These are phyloP conservation scores for Pocota personata DNA, from an alignment of 2,888 invertebrate genomes.

Conservation along the genomic window DNA sequence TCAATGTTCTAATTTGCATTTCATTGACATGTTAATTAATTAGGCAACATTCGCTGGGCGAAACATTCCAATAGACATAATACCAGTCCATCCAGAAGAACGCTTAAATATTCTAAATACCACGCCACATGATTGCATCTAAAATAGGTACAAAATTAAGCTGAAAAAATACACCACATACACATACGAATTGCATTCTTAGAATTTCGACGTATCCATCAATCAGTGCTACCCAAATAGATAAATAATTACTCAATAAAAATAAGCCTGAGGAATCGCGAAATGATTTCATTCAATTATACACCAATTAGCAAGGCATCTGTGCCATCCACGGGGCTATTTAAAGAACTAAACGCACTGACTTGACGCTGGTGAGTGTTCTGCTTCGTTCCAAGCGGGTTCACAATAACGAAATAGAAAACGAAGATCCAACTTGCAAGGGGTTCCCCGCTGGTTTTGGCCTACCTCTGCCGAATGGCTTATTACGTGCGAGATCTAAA, in stretches of 20 bases:
- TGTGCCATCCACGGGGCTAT: conserved; percentile 62
- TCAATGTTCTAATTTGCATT: conserved; percentile 38
- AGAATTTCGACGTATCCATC: conserved; percentile 63
- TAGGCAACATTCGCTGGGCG: conserved; percentile 15
- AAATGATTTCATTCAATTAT: conserved; percentile 73
- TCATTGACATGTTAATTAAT: conserved; percentile 53
- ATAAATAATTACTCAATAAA: conserved; percentile 73
- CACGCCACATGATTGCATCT: conserved; percentile 31
- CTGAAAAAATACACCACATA: conserved; percentile 23
- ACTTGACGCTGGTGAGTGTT: conserved; percentile 39
- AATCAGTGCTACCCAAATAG: conserved; percentile 70
- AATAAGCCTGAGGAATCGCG: conserved; percentile 56
- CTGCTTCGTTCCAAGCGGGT: conserved; percentile 40
- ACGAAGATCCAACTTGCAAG: conserved; percentile 6
- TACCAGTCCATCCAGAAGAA: background rate
- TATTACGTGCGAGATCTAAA: conserved; percentile 63
- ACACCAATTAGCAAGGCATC: conserved; percentile 73
- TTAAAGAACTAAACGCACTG: conserved; percentile 36
- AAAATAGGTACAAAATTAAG: conserved; percentile 28
- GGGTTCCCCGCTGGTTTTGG: conserved; percentile 59
- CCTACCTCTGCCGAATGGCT: conserved; percentile 52
- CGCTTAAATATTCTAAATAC: conserved; percentile 50
- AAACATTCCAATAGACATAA: conserved; percentile 37
- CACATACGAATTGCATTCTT: conserved; percentile 56
- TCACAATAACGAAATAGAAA: conserved; percentile 15